These are phyloP conservation scores for Plagiodera versicolora DNA, from an alignment of 2,888 invertebrate species.

Conservation along the genomic window DNA sequence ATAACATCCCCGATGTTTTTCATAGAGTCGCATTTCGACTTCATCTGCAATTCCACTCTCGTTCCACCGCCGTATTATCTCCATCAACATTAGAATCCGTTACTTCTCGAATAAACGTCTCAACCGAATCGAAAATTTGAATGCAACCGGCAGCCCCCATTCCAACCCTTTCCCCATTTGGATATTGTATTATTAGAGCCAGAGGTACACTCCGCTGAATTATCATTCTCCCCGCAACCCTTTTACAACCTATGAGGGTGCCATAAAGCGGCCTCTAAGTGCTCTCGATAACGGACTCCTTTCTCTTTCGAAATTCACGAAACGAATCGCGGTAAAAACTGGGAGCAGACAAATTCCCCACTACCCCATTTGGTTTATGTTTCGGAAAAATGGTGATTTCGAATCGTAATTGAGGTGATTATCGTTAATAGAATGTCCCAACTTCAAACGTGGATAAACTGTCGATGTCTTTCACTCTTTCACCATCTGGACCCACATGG, in stretches of 20 bases:
- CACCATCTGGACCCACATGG: not conserved
- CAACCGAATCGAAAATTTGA: constrained; percentile 35
- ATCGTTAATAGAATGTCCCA: not conserved
- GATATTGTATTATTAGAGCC: constrained; percentile 40
- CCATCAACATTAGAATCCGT: constrained; percentile 34
- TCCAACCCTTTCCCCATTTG: constrained; percentile 36
- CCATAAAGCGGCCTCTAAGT: constrained; percentile 56
- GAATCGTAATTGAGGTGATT: constrained; percentile 8
- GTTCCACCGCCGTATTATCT: constrained; percentile 27
- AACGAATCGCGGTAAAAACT: constrained; percentile 46
- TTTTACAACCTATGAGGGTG: constrained; percentile 57
- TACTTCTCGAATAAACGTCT: constrained; percentile 35
- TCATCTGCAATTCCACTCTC: constrained; percentile 24
- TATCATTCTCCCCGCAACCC: constrained; percentile 54
- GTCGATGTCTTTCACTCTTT: too few relatives aligned
- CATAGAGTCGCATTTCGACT: not conserved
- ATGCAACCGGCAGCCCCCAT: constrained; percentile 16
- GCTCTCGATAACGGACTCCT: constrained; percentile 53
- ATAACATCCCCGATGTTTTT: not conserved
- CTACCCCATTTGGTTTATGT: constrained; percentile 12
- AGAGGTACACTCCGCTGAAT: constrained; percentile 50
- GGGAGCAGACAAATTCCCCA: not conserved
- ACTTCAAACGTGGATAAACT: too few relatives aligned
- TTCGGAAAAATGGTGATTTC: constrained; percentile 11
- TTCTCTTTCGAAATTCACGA: constrained; percentile 50